Base-by-base conservation (phyloP, 1,140 invertebrate species). In the Thrips palmi region DNA sequence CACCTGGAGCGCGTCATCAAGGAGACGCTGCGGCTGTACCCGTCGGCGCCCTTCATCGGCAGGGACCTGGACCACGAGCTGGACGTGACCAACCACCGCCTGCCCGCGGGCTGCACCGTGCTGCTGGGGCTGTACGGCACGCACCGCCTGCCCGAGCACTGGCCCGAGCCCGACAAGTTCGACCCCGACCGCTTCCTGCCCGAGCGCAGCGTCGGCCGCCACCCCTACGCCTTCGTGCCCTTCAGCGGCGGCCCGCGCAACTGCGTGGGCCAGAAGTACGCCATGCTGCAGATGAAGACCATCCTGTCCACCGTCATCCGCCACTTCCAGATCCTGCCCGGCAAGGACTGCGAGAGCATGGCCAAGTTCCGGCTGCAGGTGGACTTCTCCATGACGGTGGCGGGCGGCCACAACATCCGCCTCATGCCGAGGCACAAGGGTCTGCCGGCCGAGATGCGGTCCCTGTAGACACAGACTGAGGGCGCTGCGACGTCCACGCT, bases 111-210 rank as follows among this genome's bases (percentile, higher is more conserved):
- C 2, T 54, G 59, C 2, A 53, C 56, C 0, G 30, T 65, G 0
- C 34, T 60, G 1, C 35, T 74, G 1, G 54, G 63, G 34, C 60
- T 70, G 2, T 63, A 64, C 15, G 58, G 65, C 31, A 55, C 77
- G 36, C 77, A 84, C 41, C 60, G 69, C 49, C 65, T 80, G 53
- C 64, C 71, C 2, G 59, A 74, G 28, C 59, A 67, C 22, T 87
- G 71, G 25, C 64, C 68, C 18, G 64, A 84, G 36, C 79, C 82
- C 2, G 64, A 74, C 20, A 56, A 59, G 31, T 86, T 80, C 51
- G 66, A 81, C 54, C 82, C 83, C 0, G 76, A 84, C 34, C 63
- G 79, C 47, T 86, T 86, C 56, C 51, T 70, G 15, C 65, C 71
- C 8, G 62, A 68, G 40, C 69, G 71, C 46, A 53, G 57, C 15